Evolutionary conservation across 2,113 vertebrate species (phyloP), one percentile per base, ranked within the genome.

Genomic region (Syngnathus floridae): DNA sequence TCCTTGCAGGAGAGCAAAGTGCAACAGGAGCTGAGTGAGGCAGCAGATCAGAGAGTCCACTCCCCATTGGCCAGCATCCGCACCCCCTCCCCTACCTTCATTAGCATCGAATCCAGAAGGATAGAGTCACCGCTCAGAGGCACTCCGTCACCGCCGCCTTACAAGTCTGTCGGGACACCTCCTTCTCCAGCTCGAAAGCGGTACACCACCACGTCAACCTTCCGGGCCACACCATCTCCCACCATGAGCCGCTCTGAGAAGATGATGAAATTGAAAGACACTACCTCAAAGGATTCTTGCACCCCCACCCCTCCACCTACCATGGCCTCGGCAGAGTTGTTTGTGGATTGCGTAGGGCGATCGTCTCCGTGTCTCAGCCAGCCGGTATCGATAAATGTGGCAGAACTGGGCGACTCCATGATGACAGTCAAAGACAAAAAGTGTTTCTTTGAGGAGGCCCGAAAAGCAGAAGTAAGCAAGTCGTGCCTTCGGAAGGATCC

Each of bases 1-100:
- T n/a, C n/a, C n/a, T n/a, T n/a, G n/a, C n/a, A n/a, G n/a, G n/a
- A n/a, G 57, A 77, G 71, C 46, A 87, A 75, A 68, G 51, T 63
- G 1, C 58, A 75, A 5, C 78, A 84, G 14, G 84, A 86, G 40
- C 63, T 80, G 52, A 80, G 41, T n/a, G 85, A 87, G 38, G 38
- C 22, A 11, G 66, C 76, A 1, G 89, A 90, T 19, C 82, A 68
- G 51, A 91, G 84, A 70, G 66, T 81, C 35, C 73, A 83, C 61
- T 90, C 91, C 62, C 91, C 92, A 0, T 77, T 89, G 14, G 75
- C 92, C 2, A 91, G 89, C 85, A 92, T 90, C 74, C 86, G 92
- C 12, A 90, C 93, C 0, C 92, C 92, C 0, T 97, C 95, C 0
- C 95, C 95, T 19, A 93, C 93, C 4, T 97, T 91, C 51, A 96